Conservation (phyloP, 2,888 invertebrate species). For the Protodeltote pygarga region DNA sequence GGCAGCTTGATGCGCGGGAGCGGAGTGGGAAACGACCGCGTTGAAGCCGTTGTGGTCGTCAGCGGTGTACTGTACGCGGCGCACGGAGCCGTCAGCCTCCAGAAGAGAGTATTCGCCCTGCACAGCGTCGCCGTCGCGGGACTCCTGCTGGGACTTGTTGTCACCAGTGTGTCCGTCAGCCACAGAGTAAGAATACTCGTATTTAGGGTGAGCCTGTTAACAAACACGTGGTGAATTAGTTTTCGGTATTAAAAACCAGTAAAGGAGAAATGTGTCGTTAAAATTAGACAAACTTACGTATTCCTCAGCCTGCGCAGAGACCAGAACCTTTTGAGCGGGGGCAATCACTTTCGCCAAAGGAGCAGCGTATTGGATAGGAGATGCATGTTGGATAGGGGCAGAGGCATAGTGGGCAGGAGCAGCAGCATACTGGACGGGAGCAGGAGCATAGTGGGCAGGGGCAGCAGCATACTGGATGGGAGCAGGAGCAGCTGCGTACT, state of each 20-base stretch:
- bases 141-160: conserved; percentile 87
- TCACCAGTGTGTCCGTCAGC: conserved; percentile 87
- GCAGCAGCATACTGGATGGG: conserved; percentile 51
- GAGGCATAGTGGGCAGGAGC: conserved; percentile 57
- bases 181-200: conserved; percentile 86
- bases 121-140: conserved; percentile 88
- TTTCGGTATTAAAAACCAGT: accelerated
- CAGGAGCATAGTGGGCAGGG: conserved; percentile 55
- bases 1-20: conserved; percentile 60
- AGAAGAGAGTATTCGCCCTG: conserved; percentile 82
- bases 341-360: conserved; percentile 60
- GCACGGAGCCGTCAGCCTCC: conserved; percentile 85
- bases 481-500: conserved; percentile 45
- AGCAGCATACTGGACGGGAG: conserved; percentile 49
- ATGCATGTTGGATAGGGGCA: conserved; percentile 54
- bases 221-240: conserved; percentile 4
- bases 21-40: conserved; percentile 74
- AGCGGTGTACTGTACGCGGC: conserved; percentile 85
- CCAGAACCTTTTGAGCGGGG: conserved; percentile 53
- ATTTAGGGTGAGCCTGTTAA: conserved; percentile 82
- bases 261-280: not conserved
- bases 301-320: conserved; percentile 61
- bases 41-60: conserved; percentile 82
- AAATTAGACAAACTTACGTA: conserved; percentile 55
- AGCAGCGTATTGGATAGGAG: conserved; percentile 57